phyloP scores from a whole-genome alignment of 2,113 vertebrate species.

The Mungos mungo region DNA sequence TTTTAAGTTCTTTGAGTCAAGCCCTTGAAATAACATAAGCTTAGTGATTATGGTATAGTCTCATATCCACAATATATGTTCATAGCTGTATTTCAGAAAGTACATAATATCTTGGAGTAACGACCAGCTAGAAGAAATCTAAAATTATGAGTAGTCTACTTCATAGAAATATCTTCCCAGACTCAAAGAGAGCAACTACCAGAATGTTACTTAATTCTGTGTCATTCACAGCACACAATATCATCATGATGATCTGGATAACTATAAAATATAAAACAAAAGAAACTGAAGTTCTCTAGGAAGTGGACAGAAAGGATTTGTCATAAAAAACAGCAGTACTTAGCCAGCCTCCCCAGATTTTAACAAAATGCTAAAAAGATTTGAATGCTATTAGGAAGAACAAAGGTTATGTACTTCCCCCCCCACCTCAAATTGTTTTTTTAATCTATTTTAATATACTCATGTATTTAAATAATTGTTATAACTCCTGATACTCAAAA shows the following conservation, averaged over 20 bases:
- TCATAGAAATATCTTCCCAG: neutral
- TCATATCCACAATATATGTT: neutral
- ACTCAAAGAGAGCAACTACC: neutral
- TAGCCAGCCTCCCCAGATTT: neutral
- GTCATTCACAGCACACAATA: neutral
- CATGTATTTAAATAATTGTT: neutral
- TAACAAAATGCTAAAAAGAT: neutral
- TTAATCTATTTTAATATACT: neutral
- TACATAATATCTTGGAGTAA: neutral
- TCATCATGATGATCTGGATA: neutral
- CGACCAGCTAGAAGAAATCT: neutral
- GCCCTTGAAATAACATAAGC: neutral
- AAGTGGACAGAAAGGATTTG: neutral
- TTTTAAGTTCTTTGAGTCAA: neutral
- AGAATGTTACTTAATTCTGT: neutral
- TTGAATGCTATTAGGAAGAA: neutral
- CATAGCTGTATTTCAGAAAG: neutral
- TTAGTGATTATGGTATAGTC: neutral
- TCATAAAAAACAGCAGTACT: neutral
- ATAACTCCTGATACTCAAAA: neutral
- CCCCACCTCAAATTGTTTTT: neutral
- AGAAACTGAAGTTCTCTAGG: neutral
- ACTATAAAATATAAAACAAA: slow-evolving; percentile 30
- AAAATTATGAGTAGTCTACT: neutral
- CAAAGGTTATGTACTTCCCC: neutral